These are phyloP conservation scores for Cinclus mexicanus DNA, from an alignment of 2,113 vertebrate species.

Conservation along the genomic window DNA sequence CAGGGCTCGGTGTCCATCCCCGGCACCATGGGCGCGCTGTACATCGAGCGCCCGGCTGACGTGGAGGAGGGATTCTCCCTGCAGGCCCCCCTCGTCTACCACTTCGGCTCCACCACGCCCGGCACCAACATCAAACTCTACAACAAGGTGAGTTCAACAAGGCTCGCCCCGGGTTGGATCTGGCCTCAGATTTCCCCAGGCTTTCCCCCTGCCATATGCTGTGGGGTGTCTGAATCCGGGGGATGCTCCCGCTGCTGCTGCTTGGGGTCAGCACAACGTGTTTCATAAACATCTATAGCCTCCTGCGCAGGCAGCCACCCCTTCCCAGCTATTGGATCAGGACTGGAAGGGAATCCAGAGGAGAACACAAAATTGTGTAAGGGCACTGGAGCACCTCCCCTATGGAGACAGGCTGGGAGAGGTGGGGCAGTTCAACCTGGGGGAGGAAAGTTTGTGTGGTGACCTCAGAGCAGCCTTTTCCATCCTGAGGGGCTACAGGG, in stretches of 20 bases:
- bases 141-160: slow-evolving; percentile 85
- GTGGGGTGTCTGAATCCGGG: not conserved
- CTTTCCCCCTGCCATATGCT: accelerated
- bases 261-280: accelerated
- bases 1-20: slow-evolving; percentile 95
- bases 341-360: not conserved
- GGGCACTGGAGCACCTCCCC: not conserved
- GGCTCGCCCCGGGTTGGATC: not conserved
- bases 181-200: not conserved
- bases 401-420: not conserved
- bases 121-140: slow-evolving; percentile 99
- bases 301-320: not conserved
- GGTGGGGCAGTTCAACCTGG: not conserved
- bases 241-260: not conserved
- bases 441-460: not conserved
- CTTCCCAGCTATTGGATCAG: accelerated
- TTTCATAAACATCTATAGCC: not conserved
- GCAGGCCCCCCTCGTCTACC: slow-evolving; percentile 96
- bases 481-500: accelerated
- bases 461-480: not conserved
- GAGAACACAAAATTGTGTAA: accelerated
- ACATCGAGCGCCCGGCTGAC: slow-evolving; percentile 93
- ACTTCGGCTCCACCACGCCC: slow-evolving; percentile 96
- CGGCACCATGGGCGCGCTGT: slow-evolving; percentile 92
- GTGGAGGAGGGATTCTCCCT: slow-evolving; percentile 97